phyloP scores from a whole-genome alignment of 2,797 vertebrate species.

The Otolemur crassicaudatus region DNA sequence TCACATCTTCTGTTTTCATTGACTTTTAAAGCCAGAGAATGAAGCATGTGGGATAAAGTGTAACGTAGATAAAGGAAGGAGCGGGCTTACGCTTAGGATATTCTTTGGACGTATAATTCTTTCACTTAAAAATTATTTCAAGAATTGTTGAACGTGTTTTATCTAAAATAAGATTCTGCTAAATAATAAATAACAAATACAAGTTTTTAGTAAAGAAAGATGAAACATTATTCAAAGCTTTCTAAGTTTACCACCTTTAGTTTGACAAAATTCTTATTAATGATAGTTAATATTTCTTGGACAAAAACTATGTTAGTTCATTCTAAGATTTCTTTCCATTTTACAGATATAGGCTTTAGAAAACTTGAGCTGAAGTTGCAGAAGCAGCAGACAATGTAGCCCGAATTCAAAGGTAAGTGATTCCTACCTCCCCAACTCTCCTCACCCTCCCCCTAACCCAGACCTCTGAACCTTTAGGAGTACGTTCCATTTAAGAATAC shows the following conservation, averaged over 20 bases:
- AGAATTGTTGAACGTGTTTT: neutral
- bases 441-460: accelerated
- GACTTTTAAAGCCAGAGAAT: conserved; percentile 35
- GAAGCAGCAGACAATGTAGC: neutral
- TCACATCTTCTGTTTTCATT: conserved; percentile 60
- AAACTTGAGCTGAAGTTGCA: neutral
- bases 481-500: neutral
- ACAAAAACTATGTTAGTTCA: neutral
- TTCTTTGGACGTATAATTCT: neutral
- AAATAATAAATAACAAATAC: neutral
- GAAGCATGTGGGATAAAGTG: neutral
- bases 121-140: neutral
- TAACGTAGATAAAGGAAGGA: neutral
- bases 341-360: neutral
- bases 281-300: neutral
- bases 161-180: neutral
- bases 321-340: neutral
- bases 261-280: neutral
- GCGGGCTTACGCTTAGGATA: neutral
- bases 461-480: neutral
- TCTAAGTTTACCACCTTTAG: neutral
- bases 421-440: accelerated
- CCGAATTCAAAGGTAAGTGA: neutral
- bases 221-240: neutral
- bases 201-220: neutral